Evolutionary conservation across 2,113 vertebrate species (phyloP).

Genomic region (Platycercus adscitus): DNA sequence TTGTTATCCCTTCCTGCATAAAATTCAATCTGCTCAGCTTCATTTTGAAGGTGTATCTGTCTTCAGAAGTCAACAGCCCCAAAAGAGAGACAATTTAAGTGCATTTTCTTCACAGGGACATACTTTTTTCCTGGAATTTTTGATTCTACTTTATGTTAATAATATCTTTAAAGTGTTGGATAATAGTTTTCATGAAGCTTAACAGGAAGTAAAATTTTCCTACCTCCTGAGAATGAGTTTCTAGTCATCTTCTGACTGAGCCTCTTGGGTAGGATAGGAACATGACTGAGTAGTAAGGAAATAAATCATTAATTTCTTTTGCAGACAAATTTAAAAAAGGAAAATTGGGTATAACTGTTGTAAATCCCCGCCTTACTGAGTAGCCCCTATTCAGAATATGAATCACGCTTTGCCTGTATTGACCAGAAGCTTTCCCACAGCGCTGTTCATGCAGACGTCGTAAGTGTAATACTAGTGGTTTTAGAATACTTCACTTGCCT

Average conservation of each 20-base stretch:
- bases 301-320: background rate
- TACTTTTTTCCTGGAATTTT: background rate
- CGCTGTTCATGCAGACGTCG: background rate
- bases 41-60: background rate
- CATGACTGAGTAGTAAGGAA: background rate
- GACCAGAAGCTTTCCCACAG: background rate
- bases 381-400: background rate
- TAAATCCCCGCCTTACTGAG: background rate
- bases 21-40: conserved; percentile 11
- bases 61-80: background rate
- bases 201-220: background rate
- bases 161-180: background rate
- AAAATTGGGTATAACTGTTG: background rate
- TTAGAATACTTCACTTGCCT: background rate
- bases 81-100: background rate
- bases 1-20: background rate
- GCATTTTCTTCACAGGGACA: background rate
- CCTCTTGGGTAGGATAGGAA: background rate
- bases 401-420: background rate
- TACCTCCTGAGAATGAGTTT: background rate
- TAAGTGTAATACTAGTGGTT: background rate
- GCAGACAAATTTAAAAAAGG: background rate
- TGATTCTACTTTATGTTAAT: background rate
- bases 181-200: background rate
- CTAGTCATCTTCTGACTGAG: background rate